These are phyloP conservation scores for Luffia ferchaultella DNA, from an alignment of 2,888 invertebrate species.

Conservation along the genomic window DNA sequence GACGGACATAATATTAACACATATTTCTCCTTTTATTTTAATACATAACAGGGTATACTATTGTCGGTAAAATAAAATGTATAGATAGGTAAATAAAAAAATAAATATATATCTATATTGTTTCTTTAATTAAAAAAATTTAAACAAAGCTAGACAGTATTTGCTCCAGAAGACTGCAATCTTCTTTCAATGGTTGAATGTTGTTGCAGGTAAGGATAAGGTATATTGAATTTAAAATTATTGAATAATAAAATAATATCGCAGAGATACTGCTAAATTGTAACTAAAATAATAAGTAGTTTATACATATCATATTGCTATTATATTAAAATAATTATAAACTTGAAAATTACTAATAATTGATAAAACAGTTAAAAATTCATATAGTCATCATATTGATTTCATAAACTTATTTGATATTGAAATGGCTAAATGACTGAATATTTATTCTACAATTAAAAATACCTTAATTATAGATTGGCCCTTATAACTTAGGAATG, in stretches of 20 bases:
- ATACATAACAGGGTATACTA: no score
- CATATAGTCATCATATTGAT: slow-evolving; percentile 14
- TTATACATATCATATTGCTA: neutral
- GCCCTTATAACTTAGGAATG: slow-evolving; percentile 16
- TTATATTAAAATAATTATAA: slow-evolving; percentile 12
- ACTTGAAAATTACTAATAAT: slow-evolving; percentile 16
- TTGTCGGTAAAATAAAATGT: no score
- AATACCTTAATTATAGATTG: slow-evolving; percentile 2
- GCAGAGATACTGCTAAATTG: neutral
- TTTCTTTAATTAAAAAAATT: neutral
- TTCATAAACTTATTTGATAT: slow-evolving; percentile 10
- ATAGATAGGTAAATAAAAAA: neutral
- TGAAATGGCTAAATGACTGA: slow-evolving; percentile 11
- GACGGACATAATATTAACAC: no score
- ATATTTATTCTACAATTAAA: slow-evolving; percentile 4
- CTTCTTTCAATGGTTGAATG: no score
- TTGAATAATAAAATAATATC: neutral
- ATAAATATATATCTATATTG: neutral
- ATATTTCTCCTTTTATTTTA: no score
- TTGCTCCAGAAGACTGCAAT: neutral
- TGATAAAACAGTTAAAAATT: slow-evolving; percentile 30
- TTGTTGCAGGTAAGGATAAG: no score
- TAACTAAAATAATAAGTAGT: neutral
- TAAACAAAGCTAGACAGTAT: neutral
- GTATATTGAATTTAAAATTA: no score